These are phyloP conservation scores for Malthinus flaveolus DNA, from an alignment of 2,888 invertebrate species.

Conservation along the genomic window DNA sequence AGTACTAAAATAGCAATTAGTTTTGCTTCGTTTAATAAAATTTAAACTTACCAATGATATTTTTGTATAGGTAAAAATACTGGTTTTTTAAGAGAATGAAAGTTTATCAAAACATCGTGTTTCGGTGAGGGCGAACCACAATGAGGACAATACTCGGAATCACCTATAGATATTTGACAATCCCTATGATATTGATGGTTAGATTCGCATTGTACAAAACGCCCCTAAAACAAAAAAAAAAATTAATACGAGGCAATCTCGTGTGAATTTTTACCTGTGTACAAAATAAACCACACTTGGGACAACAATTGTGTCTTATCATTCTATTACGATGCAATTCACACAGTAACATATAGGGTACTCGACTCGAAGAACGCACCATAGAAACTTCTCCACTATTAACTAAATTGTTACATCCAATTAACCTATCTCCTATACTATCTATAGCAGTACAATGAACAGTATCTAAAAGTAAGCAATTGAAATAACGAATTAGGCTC, in stretches of 20 bases:
- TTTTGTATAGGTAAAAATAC: conserved; percentile 65
- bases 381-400: conserved; percentile 61
- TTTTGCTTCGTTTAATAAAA: neutral
- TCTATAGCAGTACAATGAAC: conserved; percentile 78
- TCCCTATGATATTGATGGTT: conserved; percentile 84
- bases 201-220: conserved; percentile 77
- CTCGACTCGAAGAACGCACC: conserved; percentile 69
- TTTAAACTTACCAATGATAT: conserved; percentile 44
- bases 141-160: conserved; percentile 67
- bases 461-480: neutral
- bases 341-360: conserved; percentile 82
- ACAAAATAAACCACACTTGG: conserved; percentile 88
- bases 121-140: conserved; percentile 66
- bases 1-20: conserved; percentile 48
- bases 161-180: conserved; percentile 59
- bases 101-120: conserved; percentile 63
- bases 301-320: conserved; percentile 83
- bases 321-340: conserved; percentile 76
- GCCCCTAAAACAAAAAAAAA: conserved; percentile 63
- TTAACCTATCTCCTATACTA: conserved; percentile 70
- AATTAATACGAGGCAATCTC: neutral
- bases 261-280: conserved; percentile 67
- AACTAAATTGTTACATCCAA: conserved; percentile 80
- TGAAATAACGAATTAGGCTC: neutral
- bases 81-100: conserved; percentile 65